These are phyloP conservation scores for Autographa pulchrina DNA, from an alignment of 2,888 invertebrate genomes.

Conservation along the genomic window DNA sequence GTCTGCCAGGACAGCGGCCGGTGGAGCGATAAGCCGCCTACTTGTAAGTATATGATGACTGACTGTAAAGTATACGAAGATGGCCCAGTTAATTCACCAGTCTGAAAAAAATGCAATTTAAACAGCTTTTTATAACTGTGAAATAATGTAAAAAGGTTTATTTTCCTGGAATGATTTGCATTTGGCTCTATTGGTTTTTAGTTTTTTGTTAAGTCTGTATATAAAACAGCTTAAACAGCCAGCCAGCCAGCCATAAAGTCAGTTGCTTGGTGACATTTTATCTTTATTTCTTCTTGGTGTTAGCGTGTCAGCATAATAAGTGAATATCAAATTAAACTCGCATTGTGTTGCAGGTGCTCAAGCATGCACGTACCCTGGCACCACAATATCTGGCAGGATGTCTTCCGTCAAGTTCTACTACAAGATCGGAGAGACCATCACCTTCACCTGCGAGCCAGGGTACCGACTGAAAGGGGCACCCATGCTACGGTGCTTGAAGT, in stretches of 20 bases:
- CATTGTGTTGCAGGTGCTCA: conserved; percentile 89
- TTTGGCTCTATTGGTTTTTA: no score
- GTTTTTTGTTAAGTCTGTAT: no score
- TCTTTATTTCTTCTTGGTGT: no score
- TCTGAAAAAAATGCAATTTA: no score
- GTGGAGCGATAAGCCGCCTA: conserved; percentile 95
- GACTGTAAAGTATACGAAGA: no score
- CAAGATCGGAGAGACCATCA: conserved; percentile 95
- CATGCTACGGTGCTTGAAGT: conserved; percentile 92
- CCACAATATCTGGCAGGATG: conserved; percentile 95
- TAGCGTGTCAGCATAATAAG: not conserved
- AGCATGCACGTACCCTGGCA: conserved; percentile 96
- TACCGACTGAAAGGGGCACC: conserved; percentile 93
- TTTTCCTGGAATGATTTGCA: no score
- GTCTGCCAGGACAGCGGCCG: conserved; percentile 96
- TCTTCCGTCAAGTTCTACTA: conserved; percentile 96
- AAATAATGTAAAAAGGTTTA: no score
- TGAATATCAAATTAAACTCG: not conserved
- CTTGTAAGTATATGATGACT: conserved; percentile 89
- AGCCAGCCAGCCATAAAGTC: no score
- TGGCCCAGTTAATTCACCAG: no score
- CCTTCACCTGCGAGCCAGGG: conserved; percentile 95
- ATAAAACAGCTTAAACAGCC: no score
- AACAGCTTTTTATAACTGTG: no score
- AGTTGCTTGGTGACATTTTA: no score